phyloP scores from a whole-genome alignment of 2,797 vertebrate species.

The Spinus olivaceus region DNA sequence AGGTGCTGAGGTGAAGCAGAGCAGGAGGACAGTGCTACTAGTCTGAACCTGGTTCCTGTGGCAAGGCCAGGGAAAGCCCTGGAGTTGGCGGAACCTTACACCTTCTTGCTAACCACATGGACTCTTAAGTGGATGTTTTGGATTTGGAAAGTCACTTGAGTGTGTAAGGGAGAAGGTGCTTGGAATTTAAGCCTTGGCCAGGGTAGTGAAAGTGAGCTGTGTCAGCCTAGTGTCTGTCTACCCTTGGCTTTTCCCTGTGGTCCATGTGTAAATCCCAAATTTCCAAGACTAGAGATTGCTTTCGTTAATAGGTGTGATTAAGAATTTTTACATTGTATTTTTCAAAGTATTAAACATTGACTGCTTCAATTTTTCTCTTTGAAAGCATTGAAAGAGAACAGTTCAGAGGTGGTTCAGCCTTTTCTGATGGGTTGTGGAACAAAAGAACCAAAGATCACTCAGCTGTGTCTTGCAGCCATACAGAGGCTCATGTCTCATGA shows the following conservation, averaged over 20 bases:
- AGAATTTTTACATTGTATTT: not conserved
- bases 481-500: constrained; percentile 99
- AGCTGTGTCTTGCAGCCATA: constrained; percentile 94
- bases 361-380: constrained; percentile 33
- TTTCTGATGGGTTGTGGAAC: constrained; percentile 99
- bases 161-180: not conserved
- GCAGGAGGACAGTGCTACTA: not conserved
- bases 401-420: constrained; percentile 96
- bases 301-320: not conserved
- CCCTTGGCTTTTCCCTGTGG: not conserved
- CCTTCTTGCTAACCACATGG: not conserved
- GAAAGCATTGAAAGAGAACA: constrained; percentile 95
- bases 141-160: not conserved
- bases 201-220: not conserved
- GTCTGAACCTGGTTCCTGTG: not conserved
- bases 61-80: not conserved
- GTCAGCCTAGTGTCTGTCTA: not conserved
- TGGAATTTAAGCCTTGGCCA: not conserved
- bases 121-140: not conserved
- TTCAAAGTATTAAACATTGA: not conserved
- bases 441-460: constrained; percentile 98
- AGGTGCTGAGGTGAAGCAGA: not conserved
- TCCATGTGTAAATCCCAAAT: not conserved
- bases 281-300: not conserved
- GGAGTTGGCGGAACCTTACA: not conserved